A percentile compares a stretch with the other conserved stretches of the same genome.
Evolutionary conservation across 2,797 vertebrate genomes (phyloP).

Genomic region (Ctenochaetus hawaiiensis): DNA sequence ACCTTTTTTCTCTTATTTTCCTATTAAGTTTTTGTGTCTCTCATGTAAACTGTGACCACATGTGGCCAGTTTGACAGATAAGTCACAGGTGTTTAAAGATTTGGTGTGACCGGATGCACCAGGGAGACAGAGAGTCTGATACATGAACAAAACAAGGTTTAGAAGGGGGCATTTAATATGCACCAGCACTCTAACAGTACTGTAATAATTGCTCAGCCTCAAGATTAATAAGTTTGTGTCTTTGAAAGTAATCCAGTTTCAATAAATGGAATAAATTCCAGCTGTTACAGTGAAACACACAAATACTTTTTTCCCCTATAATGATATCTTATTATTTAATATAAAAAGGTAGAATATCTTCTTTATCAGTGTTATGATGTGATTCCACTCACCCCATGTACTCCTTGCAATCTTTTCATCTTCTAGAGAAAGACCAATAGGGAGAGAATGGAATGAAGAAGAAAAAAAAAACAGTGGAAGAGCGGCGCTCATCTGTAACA

Average conservation of each 20-base stretch:
- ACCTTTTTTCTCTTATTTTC: no score
- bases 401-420: constrained; percentile 18
- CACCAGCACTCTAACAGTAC: no score
- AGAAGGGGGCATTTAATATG: no score
- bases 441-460: constrained; percentile 29
- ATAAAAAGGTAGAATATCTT: constrained; percentile 3
- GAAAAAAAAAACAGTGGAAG: constrained; percentile 30
- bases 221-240: no score
- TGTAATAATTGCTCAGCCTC: no score
- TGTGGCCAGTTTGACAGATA: no score
- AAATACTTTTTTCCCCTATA: background rate
- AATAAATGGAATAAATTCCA: background rate
- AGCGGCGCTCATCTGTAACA: constrained; percentile 28
- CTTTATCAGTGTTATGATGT: background rate
- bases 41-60: no score
- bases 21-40: no score
- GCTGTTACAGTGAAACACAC: background rate
- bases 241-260: background rate
- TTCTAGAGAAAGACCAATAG: background rate
- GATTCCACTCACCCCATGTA: background rate
- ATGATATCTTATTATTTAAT: constrained; percentile 1
- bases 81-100: no score
- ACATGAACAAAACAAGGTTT: no score
- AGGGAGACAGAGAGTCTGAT: no score
- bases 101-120: no score